Evolutionary conservation across 2,113 vertebrate species (phyloP).

Genomic region (Nothocercus nigrocapillus): DNA sequence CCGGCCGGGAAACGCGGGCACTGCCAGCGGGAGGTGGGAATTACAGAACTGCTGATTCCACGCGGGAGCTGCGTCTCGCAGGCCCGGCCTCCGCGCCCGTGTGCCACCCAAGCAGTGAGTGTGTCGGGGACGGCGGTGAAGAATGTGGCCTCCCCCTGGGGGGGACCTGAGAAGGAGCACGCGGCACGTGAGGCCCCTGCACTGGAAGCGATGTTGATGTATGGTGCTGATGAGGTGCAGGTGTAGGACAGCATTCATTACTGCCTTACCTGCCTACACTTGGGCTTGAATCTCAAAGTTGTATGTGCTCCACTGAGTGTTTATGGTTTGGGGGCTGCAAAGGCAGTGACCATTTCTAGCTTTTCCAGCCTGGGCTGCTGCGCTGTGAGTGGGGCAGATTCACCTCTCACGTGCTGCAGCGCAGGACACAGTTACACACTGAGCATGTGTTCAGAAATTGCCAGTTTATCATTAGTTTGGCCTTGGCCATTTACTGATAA

Average conservation of each 20-base stretch:
- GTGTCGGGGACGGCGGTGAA: too few relatives aligned
- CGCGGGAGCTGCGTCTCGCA: not conserved
- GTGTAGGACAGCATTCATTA: not conserved
- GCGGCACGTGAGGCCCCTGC: not conserved
- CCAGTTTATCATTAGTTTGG: not conserved
- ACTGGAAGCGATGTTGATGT: not conserved
- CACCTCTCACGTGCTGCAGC: not conserved
- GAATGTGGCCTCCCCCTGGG: not conserved
- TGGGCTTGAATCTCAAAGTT: not conserved
- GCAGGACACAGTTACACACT: not conserved
- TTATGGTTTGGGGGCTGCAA: not conserved
- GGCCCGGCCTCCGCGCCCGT: not conserved
- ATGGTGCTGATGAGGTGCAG: not conserved
- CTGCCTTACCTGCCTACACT: not conserved
- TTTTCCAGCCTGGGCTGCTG: not conserved
- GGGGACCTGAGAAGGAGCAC: accelerated
- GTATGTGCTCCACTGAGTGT: not conserved
- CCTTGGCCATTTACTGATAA: not conserved
- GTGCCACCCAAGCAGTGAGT: accelerated
- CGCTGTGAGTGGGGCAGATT: accelerated
- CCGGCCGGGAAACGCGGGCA: accelerated
- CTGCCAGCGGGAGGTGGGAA: not conserved
- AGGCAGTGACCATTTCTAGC: not conserved
- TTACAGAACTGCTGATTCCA: not conserved
- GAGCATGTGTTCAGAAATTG: not conserved